These are phyloP conservation scores for Todiramphus chloris DNA, from an alignment of 2,113 vertebrate genomes.

Conservation along the genomic window DNA sequence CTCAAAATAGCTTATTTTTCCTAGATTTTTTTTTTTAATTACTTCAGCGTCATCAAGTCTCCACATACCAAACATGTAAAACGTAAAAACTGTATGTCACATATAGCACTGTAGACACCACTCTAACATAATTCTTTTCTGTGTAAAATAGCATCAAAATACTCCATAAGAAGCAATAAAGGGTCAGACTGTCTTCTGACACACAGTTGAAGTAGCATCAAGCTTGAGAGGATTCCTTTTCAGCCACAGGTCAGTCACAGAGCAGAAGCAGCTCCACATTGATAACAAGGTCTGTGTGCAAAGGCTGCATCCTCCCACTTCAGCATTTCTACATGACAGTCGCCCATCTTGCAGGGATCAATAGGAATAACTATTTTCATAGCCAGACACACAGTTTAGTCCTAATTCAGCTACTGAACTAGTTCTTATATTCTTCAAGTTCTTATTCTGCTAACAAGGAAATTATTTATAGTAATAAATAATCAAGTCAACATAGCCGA, in stretches of 20 bases:
- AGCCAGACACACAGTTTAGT: neutral
- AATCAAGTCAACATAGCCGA: neutral
- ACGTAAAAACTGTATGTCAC: neutral
- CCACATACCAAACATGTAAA: neutral
- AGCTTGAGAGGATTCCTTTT: neutral
- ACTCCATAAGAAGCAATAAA: neutral
- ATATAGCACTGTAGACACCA: neutral
- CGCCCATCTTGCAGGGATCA: neutral
- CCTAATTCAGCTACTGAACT: neutral
- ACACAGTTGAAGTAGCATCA: rapidly evolving
- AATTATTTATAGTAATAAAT: neutral
- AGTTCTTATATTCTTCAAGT: neutral
- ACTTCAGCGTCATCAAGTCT: neutral
- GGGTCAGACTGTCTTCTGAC: neutral
- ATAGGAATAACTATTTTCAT: neutral
- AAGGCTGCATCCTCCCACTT: neutral
- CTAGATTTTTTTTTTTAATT: neutral
- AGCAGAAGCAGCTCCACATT: neutral
- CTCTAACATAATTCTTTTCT: neutral
- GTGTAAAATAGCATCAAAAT: neutral
- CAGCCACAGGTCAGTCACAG: neutral
- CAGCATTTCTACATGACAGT: neutral
- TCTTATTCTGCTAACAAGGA: neutral
- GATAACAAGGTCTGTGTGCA: rapidly evolving
- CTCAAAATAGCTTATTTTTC: neutral